Conservation (phyloP, 2,888 invertebrate species). For the Torymus texanus region DNA sequence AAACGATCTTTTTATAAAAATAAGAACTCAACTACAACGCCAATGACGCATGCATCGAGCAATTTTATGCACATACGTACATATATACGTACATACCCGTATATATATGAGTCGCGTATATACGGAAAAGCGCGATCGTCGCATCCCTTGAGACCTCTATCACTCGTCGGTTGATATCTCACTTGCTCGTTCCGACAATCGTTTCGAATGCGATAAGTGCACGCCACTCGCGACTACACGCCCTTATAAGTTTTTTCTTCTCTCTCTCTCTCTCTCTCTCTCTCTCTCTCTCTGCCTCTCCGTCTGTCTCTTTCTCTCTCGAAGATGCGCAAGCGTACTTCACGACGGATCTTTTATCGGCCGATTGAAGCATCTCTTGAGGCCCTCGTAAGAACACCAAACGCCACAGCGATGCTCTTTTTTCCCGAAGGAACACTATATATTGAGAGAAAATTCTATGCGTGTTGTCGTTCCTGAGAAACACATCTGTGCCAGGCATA, state of each 20-base stretch:
- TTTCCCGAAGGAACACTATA: background rate
- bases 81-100: background rate
- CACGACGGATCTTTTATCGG: conserved; percentile 42
- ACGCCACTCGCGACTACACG: conserved; percentile 37
- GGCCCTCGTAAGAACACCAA: conserved; percentile 43
- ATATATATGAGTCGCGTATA: conserved; percentile 6
- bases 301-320: background rate
- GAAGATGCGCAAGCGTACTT: background rate
- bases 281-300: background rate
- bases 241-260: conserved; percentile 25
- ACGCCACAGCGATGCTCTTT: conserved; percentile 21
- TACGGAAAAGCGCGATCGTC: background rate
- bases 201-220: conserved; percentile 56
- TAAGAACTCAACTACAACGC: no score
- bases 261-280: background rate
- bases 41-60: background rate
- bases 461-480: background rate
- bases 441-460: conserved; percentile 12
- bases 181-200: conserved; percentile 61
- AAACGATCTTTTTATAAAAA: no score
- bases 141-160: conserved; percentile 61
- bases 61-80: conserved; percentile 8
- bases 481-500: conserved; percentile 18
- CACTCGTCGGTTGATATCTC: conserved; percentile 64
- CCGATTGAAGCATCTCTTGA: conserved; percentile 44